Conservation (phyloP, 2,113 vertebrate genomes). For the Phasianus colchicus region DNA sequence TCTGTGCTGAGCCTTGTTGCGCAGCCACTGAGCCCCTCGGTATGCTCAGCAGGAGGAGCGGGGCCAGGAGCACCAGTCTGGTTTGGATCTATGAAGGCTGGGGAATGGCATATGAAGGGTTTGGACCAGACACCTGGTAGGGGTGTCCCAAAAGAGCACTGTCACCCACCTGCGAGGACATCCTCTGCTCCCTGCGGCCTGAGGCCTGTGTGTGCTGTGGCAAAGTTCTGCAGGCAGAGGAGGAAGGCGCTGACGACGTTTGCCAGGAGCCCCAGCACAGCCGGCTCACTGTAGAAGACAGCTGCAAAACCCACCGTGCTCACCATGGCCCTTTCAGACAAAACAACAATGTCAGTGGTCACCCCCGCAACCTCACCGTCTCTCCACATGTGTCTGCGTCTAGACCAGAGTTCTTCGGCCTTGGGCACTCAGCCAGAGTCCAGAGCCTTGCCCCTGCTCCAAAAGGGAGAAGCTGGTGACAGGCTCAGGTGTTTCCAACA, state of each 20-base stretch:
- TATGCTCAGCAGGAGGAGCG: neutral
- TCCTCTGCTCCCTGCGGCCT: conserved; percentile 79
- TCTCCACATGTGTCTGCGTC: neutral
- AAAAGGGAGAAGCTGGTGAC: neutral
- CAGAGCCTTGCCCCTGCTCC: neutral
- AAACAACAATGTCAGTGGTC: neutral
- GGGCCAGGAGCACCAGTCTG: neutral
- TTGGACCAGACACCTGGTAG: neutral
- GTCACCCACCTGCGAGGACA: conserved; percentile 84
- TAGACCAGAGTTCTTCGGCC: neutral
- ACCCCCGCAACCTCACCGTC: neutral
- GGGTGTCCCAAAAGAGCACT: fast-evolving
- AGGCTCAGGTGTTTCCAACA: conserved; percentile 59
- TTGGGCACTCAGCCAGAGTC: neutral
- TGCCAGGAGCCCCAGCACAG: conserved; percentile 86
- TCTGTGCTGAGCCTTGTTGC: neutral
- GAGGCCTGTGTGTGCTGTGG: conserved; percentile 69
- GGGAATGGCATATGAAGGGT: neutral
- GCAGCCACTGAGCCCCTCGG: neutral
- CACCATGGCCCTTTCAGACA: conserved; percentile 75
- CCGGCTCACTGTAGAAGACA: conserved; percentile 90
- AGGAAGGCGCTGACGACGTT: conserved; percentile 91
- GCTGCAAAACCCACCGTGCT: conserved; percentile 83
- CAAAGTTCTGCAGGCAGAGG: conserved; percentile 87
- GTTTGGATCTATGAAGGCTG: neutral